Percentiles rank a stretch among this genome's conserved stretches.
phyloP scores from a whole-genome alignment of 2,888 invertebrate species.

The Alsophila aescularia region DNA sequence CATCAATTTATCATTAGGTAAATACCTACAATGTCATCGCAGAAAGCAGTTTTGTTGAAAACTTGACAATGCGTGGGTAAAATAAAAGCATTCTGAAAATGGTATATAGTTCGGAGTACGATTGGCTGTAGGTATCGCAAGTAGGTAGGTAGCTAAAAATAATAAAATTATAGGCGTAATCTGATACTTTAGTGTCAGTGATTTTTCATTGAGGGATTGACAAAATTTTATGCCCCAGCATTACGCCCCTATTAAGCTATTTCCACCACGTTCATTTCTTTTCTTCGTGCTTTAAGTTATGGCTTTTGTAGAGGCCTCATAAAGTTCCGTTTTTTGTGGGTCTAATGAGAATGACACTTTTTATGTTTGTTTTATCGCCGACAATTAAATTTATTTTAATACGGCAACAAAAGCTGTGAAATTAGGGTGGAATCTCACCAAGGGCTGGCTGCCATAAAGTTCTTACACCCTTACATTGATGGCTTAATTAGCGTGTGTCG shows the following conservation, averaged over 20 bases:
- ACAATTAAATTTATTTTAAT: constrained; percentile 40
- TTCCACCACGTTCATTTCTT: not conserved
- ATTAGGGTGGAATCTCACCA: constrained; percentile 7
- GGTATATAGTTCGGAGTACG: no score
- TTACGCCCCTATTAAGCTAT: not conserved
- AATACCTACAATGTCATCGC: no score
- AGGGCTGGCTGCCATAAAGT: constrained; percentile 1
- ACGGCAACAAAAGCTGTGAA: constrained; percentile 17
- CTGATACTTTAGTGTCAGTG: no score
- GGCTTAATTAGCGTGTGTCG: no score
- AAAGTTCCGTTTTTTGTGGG: constrained; percentile 37
- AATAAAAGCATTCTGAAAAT: no score
- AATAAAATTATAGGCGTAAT: no score
- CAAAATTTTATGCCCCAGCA: not conserved
- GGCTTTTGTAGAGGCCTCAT: constrained; percentile 31
- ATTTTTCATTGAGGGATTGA: not conserved
- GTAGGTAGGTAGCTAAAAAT: no score
- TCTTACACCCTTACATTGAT: not conserved
- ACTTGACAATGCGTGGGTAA: no score
- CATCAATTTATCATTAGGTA: no score
- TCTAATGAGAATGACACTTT: constrained; percentile 45
- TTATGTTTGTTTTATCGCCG: constrained; percentile 43
- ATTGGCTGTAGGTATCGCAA: no score
- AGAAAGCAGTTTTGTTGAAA: no score
- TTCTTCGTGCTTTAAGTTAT: constrained; percentile 15